phyloP scores from a whole-genome alignment of 2,888 invertebrate genomes.

The Chloroclysta siterata region DNA sequence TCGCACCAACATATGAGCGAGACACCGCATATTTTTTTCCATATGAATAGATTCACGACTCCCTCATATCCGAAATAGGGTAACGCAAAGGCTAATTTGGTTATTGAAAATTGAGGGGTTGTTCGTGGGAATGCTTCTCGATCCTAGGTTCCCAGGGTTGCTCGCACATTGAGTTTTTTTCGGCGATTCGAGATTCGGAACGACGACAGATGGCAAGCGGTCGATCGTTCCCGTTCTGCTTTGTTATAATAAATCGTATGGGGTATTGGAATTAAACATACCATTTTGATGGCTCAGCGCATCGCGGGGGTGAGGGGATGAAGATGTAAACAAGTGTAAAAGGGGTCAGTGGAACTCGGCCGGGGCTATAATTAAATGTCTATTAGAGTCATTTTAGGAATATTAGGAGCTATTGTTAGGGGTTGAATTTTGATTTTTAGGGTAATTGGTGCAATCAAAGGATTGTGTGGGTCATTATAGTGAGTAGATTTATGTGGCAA shows the following conservation, averaged over 20 bases:
- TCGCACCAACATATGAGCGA: constrained; percentile 52
- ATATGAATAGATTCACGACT: constrained; percentile 84
- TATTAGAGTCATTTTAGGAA: constrained; percentile 79
- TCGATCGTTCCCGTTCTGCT: constrained; percentile 77
- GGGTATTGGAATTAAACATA: constrained; percentile 82
- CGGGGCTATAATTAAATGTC: constrained; percentile 79
- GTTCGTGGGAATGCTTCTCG: constrained; percentile 88
- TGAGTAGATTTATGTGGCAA: constrained; percentile 53
- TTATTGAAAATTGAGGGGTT: constrained; percentile 86
- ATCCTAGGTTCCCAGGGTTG: constrained; percentile 87
- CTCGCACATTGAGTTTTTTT: constrained; percentile 84
- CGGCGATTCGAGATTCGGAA: constrained; percentile 79
- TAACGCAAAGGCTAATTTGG: constrained; percentile 86
- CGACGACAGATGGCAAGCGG: constrained; percentile 84
- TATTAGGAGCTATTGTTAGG: constrained; percentile 74
- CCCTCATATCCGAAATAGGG: constrained; percentile 85
- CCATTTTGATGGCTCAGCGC: constrained; percentile 82
- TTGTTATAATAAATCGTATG: constrained; percentile 83
- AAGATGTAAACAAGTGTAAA: constrained; percentile 85
- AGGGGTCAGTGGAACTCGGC: constrained; percentile 81
- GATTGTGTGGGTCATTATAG: constrained; percentile 55
- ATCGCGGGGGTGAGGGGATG: constrained; percentile 72
- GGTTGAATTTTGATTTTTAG: constrained; percentile 65
- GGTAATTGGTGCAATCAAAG: constrained; percentile 67
- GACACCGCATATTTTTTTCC: constrained; percentile 76